Evolutionary conservation across 1,140 invertebrate species (phyloP), one percentile per base, ranked within the genome.

Genomic region (Marisa cornuarietis): DNA sequence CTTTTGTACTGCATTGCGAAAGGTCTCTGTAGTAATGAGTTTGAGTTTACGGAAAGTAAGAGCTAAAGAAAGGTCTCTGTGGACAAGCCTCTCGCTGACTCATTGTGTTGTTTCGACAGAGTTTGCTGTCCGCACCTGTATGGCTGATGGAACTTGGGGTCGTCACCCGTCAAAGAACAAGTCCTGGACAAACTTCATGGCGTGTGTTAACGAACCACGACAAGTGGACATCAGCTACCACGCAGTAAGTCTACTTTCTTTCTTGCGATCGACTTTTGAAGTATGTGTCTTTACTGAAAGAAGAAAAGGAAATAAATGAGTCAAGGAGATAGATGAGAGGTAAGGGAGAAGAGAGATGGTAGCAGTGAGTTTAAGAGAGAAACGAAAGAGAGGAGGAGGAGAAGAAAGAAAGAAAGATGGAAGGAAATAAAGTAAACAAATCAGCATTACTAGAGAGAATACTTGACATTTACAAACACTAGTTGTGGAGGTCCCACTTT

Each of bases 171-270:
- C 51, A 51, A 74, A 42, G 14, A 81, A 78, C 72, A 20, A 63
- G n/a, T 18, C 69, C 31, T 81, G 80, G 80, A 81, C 80, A 63
- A 81, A 81, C 71, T 81, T 68, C 76, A 76, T 69, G 6, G 61
- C 65, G 10, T 81, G 80, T 66, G 61, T 11, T n/a, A 66, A 71
- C 22, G 31, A 66, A 18, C 26, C 79, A 24, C 16, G 14, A 76
- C 42, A 77, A 24, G 51, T 69, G 63, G 79, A 80, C 65, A 49
- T 80, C 54, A 75, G 51, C 65, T 76, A 76, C 65, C 79, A 80
- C 49, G 68, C 74, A 26, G 79, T 80, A 42, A 26, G 79, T 74
- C 6, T 0, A 75, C n/a, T 6, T 42, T 0, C 31, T 42, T 42
- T 2, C 31, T 42, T 42, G 31, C 31, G 0, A 42, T 42, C 31